Percentiles rank a stretch among this genome's conserved stretches.
Conservation (phyloP, 2,888 invertebrate species). For the Smittia aterrima region DNA sequence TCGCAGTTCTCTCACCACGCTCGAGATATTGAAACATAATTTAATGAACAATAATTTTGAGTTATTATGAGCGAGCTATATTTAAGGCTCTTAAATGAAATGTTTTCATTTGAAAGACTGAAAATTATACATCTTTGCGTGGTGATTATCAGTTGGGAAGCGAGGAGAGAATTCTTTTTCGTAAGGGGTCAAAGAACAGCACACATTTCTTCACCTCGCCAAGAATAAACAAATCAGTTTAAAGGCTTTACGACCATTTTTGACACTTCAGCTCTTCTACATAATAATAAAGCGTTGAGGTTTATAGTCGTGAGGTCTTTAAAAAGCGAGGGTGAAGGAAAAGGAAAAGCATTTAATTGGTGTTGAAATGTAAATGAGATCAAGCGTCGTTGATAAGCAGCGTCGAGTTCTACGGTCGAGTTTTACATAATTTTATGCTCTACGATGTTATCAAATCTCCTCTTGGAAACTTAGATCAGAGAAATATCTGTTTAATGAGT, state of each 20-base stretch:
- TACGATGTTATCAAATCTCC: background rate
- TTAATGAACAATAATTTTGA: slow-evolving; percentile 39
- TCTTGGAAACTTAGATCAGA: background rate
- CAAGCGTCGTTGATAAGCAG: too few species aligned
- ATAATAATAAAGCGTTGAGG: background rate
- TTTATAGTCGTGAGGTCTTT: too few species aligned
- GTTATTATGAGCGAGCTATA: slow-evolving; percentile 38
- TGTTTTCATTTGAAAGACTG: slow-evolving; percentile 25
- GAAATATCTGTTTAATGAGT: slow-evolving; percentile 16
- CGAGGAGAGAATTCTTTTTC: background rate
- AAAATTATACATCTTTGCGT: slow-evolving; percentile 15
- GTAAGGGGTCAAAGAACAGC: slow-evolving; percentile 31
- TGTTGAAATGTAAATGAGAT: background rate
- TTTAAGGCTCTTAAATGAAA: slow-evolving; percentile 33
- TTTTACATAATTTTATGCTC: too few species aligned
- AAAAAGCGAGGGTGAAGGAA: background rate
- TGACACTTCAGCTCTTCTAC: slow-evolving; percentile 19
- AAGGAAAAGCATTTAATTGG: background rate
- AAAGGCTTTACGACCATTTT: slow-evolving; percentile 30
- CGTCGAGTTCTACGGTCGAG: too few species aligned
- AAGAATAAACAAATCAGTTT: slow-evolving; percentile 39
- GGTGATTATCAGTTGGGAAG: slow-evolving; percentile 6
- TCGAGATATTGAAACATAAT: slow-evolving; percentile 36
- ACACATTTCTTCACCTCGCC: slow-evolving; percentile 26
- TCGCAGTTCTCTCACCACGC: background rate